These are phyloP conservation scores for Palythoa grandiflora DNA, from an alignment of 92 coral and sea anemone genomes.

Conservation along the genomic window DNA sequence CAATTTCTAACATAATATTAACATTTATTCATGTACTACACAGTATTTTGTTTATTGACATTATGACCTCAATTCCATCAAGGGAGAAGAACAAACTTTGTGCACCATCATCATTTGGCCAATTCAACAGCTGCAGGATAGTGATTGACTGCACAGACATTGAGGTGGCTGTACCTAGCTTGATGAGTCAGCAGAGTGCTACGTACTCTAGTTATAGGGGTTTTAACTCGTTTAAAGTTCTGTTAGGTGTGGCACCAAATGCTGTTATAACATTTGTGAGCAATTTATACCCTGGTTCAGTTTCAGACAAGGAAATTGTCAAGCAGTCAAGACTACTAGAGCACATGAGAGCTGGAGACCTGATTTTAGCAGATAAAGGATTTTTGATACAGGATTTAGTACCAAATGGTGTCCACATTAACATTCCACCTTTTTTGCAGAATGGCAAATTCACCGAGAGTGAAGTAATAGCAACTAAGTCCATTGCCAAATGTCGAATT, in stretches of 20 bases:
- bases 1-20: slow-evolving; percentile 59
- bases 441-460: slow-evolving; percentile 14
- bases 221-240: slow-evolving; percentile 61
- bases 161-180: slow-evolving; percentile 19
- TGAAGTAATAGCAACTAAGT: too few relatives aligned
- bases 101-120: slow-evolving; percentile 53
- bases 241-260: slow-evolving; percentile 61
- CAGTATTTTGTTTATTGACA: slow-evolving; percentile 36
- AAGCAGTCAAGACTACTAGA: slow-evolving; percentile 54
- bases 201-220: slow-evolving; percentile 63
- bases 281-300: slow-evolving; percentile 57
- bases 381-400: slow-evolving; percentile 41
- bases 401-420: slow-evolving; percentile 59
- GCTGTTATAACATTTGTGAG: slow-evolving; percentile 55
- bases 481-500: too few relatives aligned
- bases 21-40: slow-evolving; percentile 68
- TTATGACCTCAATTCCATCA: slow-evolving; percentile 59
- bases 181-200: slow-evolving; percentile 62
- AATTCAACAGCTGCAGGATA: slow-evolving; percentile 26
- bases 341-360: slow-evolving; percentile 52
- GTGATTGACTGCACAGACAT: neutral
- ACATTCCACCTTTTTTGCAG: slow-evolving; percentile 48
- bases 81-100: slow-evolving; percentile 51
- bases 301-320: slow-evolving; percentile 66
- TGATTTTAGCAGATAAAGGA: slow-evolving; percentile 33